Evolutionary conservation across 2,797 vertebrate species (phyloP).

Genomic region (Rhabdomys pumilio): DNA sequence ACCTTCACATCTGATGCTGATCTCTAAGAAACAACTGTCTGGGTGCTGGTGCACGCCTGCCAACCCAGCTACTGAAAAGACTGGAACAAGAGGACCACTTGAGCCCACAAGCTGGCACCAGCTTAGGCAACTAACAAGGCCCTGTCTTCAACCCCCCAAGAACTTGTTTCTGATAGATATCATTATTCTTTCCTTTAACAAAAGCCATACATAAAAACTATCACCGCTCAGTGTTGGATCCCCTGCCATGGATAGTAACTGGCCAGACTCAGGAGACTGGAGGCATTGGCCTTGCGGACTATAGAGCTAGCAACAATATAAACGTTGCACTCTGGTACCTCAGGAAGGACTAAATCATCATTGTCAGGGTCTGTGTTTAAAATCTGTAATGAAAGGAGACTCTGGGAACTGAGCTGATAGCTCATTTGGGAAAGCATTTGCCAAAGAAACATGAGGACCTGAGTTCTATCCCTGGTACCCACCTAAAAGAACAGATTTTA

Average conservation of each 20-base stretch:
- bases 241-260: fast-evolving
- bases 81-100: neutral
- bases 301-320: neutral
- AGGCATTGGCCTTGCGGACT: neutral
- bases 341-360: fast-evolving
- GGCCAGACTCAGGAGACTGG: neutral
- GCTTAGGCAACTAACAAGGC: neutral
- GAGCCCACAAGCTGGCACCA: neutral
- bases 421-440: neutral
- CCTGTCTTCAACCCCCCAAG: neutral
- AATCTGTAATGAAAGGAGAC: neutral
- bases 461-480: neutral
- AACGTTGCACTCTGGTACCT: fast-evolving
- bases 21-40: neutral
- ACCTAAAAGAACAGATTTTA: neutral
- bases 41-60: fast-evolving
- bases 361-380: neutral
- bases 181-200: neutral
- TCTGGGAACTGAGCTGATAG: neutral
- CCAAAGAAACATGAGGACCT: neutral
- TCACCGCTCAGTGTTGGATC: fast-evolving
- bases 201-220: neutral
- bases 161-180: neutral
- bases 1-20: neutral
- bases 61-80: neutral